These are phyloP conservation scores for Drosophila subquinaria DNA, from an alignment of 2,888 invertebrate species.

Conservation along the genomic window DNA sequence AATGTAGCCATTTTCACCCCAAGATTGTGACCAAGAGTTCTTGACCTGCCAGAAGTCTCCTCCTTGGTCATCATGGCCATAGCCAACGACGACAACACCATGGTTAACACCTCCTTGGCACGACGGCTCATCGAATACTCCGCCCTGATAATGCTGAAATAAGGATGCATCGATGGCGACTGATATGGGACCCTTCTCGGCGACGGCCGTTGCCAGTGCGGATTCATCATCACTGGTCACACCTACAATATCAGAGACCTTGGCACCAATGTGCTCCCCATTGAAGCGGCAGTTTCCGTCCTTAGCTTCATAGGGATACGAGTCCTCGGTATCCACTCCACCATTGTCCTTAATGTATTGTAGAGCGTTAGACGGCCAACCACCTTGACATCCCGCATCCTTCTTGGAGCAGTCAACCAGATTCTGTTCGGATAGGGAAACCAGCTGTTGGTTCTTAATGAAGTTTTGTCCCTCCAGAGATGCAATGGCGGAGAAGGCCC, in stretches of 20 bases:
- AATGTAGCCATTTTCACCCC: slow-evolving; percentile 29
- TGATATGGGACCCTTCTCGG: slow-evolving; percentile 18
- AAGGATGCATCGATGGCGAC: slow-evolving; percentile 21
- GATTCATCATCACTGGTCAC: slow-evolving; percentile 12
- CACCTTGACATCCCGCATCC: slow-evolving; percentile 18
- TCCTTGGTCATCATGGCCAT: slow-evolving; percentile 15
- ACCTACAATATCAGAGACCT: background rate
- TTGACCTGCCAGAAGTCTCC: slow-evolving; percentile 28
- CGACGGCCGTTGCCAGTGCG: slow-evolving; percentile 15
- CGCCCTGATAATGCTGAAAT: slow-evolving; percentile 18
- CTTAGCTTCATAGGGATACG: slow-evolving; percentile 19
- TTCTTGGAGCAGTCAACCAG: slow-evolving; percentile 14
- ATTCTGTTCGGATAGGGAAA: slow-evolving; percentile 88
- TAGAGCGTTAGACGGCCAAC: slow-evolving; percentile 1
- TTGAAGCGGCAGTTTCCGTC: slow-evolving; percentile 14
- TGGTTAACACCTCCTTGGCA: slow-evolving; percentile 7
- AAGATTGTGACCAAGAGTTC: slow-evolving; percentile 16
- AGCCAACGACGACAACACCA: slow-evolving; percentile 18
- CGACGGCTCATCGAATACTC: slow-evolving; percentile 8
- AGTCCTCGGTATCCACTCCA: slow-evolving; percentile 21
- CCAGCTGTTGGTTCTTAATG: slow-evolving; percentile 1
- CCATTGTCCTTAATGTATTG: slow-evolving; percentile 18
- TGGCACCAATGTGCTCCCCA: slow-evolving; percentile 13
- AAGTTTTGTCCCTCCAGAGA: slow-evolving; percentile 22
- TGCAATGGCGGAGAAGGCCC: slow-evolving; percentile 22